Evolutionary conservation across 2,888 invertebrate genomes (phyloP).

Genomic region (Leucozona laternaria): DNA sequence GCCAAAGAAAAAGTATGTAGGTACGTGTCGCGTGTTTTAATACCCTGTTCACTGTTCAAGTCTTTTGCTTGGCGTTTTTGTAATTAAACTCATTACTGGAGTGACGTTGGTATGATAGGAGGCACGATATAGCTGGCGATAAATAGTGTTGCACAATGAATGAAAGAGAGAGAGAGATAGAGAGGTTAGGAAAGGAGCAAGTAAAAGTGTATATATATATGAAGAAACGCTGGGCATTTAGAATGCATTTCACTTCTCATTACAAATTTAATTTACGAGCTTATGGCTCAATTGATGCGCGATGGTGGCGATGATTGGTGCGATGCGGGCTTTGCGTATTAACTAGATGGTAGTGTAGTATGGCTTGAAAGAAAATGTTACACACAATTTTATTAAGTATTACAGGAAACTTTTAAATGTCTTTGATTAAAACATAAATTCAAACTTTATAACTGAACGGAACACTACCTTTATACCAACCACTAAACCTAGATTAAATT

Average conservation of each 20-base stretch:
- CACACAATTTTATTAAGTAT: no score
- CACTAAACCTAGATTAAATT: no score
- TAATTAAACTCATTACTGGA: conserved; percentile 75
- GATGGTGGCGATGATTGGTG: conserved; percentile 34
- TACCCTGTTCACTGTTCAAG: conserved; percentile 55
- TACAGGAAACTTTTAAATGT: no score
- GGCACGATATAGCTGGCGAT: conserved; percentile 40
- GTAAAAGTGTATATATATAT: conserved; percentile 4
- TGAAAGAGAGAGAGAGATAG: not conserved
- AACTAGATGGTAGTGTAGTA: conserved; percentile 25
- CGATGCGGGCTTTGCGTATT: conserved; percentile 18
- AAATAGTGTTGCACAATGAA: not conserved
- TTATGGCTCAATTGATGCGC: conserved; percentile 68
- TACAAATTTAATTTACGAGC: conserved; percentile 75
- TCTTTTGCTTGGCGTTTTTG: conserved; percentile 67
- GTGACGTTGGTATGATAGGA: conserved; percentile 66
- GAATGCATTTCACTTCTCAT: conserved; percentile 74
- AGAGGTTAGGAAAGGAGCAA: not conserved
- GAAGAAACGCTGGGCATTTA: conserved; percentile 46
- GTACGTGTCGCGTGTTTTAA: conserved; percentile 70
- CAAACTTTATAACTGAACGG: no score
- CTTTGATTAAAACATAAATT: no score
- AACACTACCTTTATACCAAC: no score
- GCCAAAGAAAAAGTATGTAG: conserved; percentile 8
- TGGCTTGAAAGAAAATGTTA: conserved; percentile 10